phyloP scores from a whole-genome alignment of 1,140 invertebrate species.

The Cheumatopsyche charites region DNA sequence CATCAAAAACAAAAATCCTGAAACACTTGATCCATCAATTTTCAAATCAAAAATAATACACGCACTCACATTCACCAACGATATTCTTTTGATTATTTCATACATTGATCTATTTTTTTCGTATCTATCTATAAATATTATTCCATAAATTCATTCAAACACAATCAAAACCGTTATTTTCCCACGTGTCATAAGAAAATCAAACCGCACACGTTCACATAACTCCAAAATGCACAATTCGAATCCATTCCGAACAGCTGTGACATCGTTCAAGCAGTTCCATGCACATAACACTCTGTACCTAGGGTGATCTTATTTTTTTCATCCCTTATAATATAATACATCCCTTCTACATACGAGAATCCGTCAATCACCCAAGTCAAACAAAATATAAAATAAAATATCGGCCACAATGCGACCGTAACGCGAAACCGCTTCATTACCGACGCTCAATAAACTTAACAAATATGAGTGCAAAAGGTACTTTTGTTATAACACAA shows the following conservation, averaged over 20 bases:
- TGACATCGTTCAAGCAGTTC: not conserved
- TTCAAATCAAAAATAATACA: no score
- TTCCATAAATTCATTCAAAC: no score
- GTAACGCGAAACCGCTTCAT: constrained; percentile 56
- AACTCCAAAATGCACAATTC: not conserved
- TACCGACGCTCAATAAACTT: constrained; percentile 50
- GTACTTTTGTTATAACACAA: constrained; percentile 21
- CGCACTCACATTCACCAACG: no score
- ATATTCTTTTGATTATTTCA: no score
- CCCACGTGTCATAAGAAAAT: constrained; percentile 17
- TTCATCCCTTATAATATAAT: constrained; percentile 40
- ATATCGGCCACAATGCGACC: constrained; percentile 50
- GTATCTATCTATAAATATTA: no score
- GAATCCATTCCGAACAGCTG: constrained; percentile 14
- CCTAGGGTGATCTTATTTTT: not conserved
- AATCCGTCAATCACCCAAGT: constrained; percentile 61
- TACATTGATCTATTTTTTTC: no score
- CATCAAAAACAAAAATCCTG: no score
- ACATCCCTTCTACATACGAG: constrained; percentile 44
- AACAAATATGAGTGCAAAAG: constrained; percentile 41
- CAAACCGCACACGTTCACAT: not conserved
- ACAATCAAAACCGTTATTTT: constrained; percentile 18
- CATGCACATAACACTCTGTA: constrained; percentile 1
- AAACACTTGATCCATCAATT: no score
- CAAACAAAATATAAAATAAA: constrained; percentile 64